Percentiles rank a stretch among this genome's conserved stretches.
These are phyloP conservation scores for Planiliza haematocheilus DNA, from an alignment of 2,113 vertebrate genomes.

Conservation along the genomic window DNA sequence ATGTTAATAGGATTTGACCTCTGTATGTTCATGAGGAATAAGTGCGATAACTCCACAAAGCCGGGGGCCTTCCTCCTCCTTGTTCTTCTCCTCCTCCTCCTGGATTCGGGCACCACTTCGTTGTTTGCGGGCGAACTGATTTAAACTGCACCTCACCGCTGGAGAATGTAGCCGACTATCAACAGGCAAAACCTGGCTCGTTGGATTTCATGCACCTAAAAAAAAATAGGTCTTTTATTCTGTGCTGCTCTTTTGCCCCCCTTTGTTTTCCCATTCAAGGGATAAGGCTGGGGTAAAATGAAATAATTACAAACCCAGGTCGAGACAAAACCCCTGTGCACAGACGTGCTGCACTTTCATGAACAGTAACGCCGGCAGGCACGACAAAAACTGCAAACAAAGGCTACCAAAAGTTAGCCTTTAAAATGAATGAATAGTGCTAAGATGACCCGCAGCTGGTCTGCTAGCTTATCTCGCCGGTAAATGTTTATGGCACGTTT, in stretches of 20 bases:
- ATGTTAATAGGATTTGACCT: slow-evolving; percentile 99
- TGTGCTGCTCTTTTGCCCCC: slow-evolving; percentile 30
- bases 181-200: slow-evolving; percentile 22
- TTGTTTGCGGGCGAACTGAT: background rate
- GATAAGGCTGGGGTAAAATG: slow-evolving; percentile 13
- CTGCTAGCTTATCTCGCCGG: slow-evolving; percentile 72
- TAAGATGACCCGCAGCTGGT: slow-evolving; percentile 31
- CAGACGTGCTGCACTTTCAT: slow-evolving; percentile 47
- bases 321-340: slow-evolving; percentile 10
- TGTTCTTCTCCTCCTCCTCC: slow-evolving; percentile 28
- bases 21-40: slow-evolving; percentile 99
- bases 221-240: slow-evolving; percentile 8
- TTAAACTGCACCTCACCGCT: slow-evolving; percentile 15
- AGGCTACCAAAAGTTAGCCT: slow-evolving; percentile 64
- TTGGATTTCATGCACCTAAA: slow-evolving; percentile 11
- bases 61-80: slow-evolving; percentile 49
- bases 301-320: background rate
- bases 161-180: background rate
- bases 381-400: slow-evolving; percentile 49
- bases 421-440: slow-evolving; percentile 69
- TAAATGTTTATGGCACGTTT: slow-evolving; percentile 68
- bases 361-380: background rate
- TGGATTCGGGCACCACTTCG: slow-evolving; percentile 27
- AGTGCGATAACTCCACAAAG: slow-evolving; percentile 76
- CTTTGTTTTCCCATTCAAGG: slow-evolving; percentile 59